phyloP scores from a whole-genome alignment of 2,797 vertebrate species.

The Tympanoctomys barrerae region DNA sequence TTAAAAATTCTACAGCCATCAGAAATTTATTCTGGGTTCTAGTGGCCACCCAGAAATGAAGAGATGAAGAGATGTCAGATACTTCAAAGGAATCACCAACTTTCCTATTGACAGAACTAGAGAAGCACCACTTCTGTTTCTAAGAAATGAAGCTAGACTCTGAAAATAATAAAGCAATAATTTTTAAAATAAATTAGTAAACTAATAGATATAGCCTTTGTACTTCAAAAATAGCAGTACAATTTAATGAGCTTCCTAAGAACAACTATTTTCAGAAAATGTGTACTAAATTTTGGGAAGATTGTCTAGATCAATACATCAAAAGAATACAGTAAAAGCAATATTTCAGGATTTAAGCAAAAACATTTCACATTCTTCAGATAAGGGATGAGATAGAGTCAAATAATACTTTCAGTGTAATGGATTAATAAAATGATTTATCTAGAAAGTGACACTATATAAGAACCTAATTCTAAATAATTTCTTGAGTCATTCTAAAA shows the following conservation, averaged over 20 bases:
- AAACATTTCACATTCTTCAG: not conserved
- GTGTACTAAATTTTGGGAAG: not conserved
- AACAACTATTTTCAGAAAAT: not conserved
- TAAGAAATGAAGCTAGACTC: not conserved
- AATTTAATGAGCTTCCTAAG: not conserved
- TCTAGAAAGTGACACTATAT: not conserved
- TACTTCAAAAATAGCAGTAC: conserved; percentile 10
- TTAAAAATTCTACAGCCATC: not conserved
- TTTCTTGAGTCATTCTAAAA: not conserved
- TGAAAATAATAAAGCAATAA: not conserved
- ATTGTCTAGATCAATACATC: not conserved
- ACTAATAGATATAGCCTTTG: not conserved
- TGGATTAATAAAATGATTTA: not conserved
- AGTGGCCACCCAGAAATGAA: not conserved
- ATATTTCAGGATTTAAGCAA: not conserved
- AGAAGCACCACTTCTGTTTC: not conserved
- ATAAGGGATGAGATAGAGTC: not conserved
- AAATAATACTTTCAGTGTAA: not conserved
- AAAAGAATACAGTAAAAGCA: not conserved
- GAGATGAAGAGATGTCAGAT: not conserved
- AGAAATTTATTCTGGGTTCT: not conserved
- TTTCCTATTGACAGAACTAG: not conserved
- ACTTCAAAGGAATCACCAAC: not conserved
- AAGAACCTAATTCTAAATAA: not conserved
- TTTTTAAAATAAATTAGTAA: not conserved